Percentiles rank a stretch among this genome's conserved stretches.
Conservation (phyloP, 1,140 invertebrate genomes). For the Pseudobourletiella spinata region DNA sequence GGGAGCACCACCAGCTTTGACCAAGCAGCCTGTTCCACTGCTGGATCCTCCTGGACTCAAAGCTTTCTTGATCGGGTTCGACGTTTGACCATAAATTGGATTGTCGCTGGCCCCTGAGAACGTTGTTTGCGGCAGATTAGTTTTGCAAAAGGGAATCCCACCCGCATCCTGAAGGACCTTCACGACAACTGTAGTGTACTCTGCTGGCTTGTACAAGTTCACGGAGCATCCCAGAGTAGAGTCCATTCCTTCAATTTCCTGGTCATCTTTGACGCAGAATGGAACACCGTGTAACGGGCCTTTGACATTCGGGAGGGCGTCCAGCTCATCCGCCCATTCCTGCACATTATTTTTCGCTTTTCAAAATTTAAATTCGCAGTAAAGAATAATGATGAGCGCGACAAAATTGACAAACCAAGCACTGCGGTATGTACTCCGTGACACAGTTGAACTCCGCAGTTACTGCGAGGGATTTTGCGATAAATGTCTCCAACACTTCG, state of each 20-base stretch:
- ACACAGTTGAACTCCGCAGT: constrained; percentile 15
- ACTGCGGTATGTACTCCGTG: constrained; percentile 27
- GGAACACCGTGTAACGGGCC: constrained; percentile 40
- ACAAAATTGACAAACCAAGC: constrained; percentile 8
- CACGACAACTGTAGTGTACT: constrained; percentile 38
- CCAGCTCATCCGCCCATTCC: constrained; percentile 38
- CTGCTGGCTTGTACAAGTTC: constrained; percentile 39
- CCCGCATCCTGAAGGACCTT: constrained; percentile 36
- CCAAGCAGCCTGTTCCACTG: constrained; percentile 36
- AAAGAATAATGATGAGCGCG: no score
- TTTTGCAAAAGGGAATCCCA: constrained; percentile 44
- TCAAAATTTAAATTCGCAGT: background rate
- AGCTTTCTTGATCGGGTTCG: constrained; percentile 22
- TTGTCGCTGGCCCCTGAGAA: constrained; percentile 22
- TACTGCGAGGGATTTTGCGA: constrained; percentile 12
- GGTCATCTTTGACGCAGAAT: constrained; percentile 39
- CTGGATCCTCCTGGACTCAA: constrained; percentile 32
- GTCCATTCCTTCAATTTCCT: constrained; percentile 43
- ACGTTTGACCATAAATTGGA: constrained; percentile 35
- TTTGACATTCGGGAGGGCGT: constrained; percentile 30
- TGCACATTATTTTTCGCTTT: constrained; percentile 3
- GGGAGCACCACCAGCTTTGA: constrained; percentile 30
- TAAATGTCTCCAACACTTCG: background rate
- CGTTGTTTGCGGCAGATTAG: constrained; percentile 13
- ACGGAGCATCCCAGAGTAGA: constrained; percentile 20